These are phyloP conservation scores for Channa striata DNA, from an alignment of 2,797 vertebrate genomes.

Conservation along the genomic window DNA sequence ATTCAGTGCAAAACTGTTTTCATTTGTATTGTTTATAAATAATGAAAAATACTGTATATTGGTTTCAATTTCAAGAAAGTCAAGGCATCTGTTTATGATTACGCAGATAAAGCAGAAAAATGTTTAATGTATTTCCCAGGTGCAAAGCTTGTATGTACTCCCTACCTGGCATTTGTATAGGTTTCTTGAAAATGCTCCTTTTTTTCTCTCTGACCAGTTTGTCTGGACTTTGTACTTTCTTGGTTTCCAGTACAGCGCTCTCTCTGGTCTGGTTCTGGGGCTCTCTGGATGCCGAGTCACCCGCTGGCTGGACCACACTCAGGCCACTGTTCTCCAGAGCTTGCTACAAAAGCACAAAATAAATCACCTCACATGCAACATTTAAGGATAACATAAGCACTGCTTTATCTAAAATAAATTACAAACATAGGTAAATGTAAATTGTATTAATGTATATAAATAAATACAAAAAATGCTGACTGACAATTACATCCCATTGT, in stretches of 20 bases:
- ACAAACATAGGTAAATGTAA: neutral
- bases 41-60: too few species aligned
- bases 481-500: conserved; percentile 14
- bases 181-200: conserved; percentile 94
- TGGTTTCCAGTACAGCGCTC: conserved; percentile 71
- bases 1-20: too few species aligned
- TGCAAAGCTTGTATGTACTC: too few species aligned
- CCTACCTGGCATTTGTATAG: conserved; percentile 91
- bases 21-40: too few species aligned
- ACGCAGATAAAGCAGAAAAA: too few species aligned
- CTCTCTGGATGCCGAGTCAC: conserved; percentile 76
- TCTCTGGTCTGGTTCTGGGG: conserved; percentile 77
- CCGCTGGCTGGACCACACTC: conserved; percentile 91
- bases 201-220: conserved; percentile 90
- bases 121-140: too few species aligned
- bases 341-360: conserved; percentile 86
- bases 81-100: too few species aligned
- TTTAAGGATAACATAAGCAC: neutral
- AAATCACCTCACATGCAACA: neutral
- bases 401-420: neutral
- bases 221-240: conserved; percentile 83
- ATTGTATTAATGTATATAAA: neutral
- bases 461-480: conserved; percentile 2
- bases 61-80: too few species aligned
- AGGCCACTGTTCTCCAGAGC: conserved; percentile 98